Evolutionary conservation across 2,113 vertebrate species (phyloP).

Genomic region (Perca flavescens): DNA sequence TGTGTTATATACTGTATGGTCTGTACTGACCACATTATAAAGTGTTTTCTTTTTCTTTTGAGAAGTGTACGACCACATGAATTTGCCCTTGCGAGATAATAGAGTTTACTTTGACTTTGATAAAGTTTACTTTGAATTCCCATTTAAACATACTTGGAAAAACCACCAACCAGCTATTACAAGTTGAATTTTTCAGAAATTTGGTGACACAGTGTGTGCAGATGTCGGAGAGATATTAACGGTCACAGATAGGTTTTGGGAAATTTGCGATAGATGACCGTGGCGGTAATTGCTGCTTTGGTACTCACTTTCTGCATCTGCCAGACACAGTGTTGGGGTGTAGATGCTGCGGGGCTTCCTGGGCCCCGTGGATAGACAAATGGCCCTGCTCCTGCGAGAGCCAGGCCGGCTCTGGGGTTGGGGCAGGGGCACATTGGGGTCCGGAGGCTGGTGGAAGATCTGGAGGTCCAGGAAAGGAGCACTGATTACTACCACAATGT

Average conservation of each 20-base stretch:
- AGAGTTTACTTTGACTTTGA: no score
- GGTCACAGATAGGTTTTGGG: neutral
- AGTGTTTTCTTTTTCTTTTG: no score
- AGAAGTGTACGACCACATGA: no score
- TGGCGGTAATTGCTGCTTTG: conserved; percentile 15
- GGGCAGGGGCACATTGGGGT: conserved; percentile 93
- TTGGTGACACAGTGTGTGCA: neutral
- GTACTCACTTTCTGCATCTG: conserved; percentile 95
- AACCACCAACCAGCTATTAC: neutral
- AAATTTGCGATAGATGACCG: neutral
- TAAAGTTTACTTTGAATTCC: no score
- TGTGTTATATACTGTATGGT: no score
- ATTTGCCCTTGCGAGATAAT: no score
- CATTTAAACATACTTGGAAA: neutral
- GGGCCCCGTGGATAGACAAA: conserved; percentile 92
- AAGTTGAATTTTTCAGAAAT: neutral
- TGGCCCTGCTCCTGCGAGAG: conserved; percentile 91
- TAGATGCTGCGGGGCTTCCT: conserved; percentile 92
- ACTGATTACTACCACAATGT: neutral
- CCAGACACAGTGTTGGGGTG: conserved; percentile 89
- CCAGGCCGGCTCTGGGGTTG: conserved; percentile 90
- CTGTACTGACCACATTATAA: no score
- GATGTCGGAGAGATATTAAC: conserved; percentile 31
- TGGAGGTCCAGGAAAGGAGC: conserved; percentile 57
- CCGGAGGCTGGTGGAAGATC: conserved; percentile 95